Evolutionary conservation across 2,888 invertebrate genomes (phyloP), one percentile per base, ranked within the genome.

Genomic region (Dermolepida albohirtum): DNA sequence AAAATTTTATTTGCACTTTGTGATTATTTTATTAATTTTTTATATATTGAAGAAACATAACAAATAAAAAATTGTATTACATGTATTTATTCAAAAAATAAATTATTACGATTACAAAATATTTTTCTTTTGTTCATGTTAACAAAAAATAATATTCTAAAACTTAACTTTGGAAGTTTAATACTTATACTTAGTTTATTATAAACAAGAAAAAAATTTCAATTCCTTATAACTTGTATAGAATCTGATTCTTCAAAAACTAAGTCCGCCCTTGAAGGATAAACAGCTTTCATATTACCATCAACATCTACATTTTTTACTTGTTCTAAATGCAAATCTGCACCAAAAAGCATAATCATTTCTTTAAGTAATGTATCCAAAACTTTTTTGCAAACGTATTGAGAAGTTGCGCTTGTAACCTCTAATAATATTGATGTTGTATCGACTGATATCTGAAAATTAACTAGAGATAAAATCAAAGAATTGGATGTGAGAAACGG

Each of bases 261-360:
- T 10, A 93, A 86, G 82, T 95, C 94, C 0, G 88, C 87, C 74
- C 92, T 86, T 0, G 93, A 92, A 0, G 95, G 95, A 81, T 92
- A 95, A 1, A 94, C 87, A n/a, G 88, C 87, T 78, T 91, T 91
- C 73, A 94, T 82, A 71, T 89, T 89, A 7, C 91, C 80, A 73
- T 88, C 87, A 0, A 87, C 82, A 71, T 93, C 92, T 0, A 90
- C 87, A 2, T 92, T 86, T 82, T 89, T 90, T 0, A 94, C 89
- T 86, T 94, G 91, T 73, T 89, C 87, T 1, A 92, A 84, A 11
- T 80, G 74, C 64, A 88, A 76, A 57, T 79, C 74, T 14, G 77
- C 75, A 14, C 79, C 78, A 17, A 80, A 80, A 11, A 89, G 82
- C 39, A 87, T 78, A 12, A 92, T 80, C 70, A 90, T 86, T 75